Conservation (phyloP, 1,140 invertebrate species). For the Macrostomum lignano region DNA sequence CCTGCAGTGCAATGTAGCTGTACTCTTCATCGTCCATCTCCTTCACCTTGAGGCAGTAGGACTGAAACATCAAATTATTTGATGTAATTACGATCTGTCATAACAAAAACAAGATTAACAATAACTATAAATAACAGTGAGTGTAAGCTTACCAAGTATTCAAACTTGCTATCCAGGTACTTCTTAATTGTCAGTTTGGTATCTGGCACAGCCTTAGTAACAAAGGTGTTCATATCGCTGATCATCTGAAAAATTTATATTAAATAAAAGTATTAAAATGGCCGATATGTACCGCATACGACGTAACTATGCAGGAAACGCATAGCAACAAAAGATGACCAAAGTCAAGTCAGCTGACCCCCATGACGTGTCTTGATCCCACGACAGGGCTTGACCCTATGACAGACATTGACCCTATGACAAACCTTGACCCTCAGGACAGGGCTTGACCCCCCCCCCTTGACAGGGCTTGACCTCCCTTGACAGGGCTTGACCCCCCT, state of each 20-base stretch:
- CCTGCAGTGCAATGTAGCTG: constrained; percentile 41
- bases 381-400: no score
- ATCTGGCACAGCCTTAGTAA: constrained; percentile 85
- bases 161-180: constrained; percentile 82
- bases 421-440: no score
- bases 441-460: no score
- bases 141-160: constrained; percentile 40
- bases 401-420: no score
- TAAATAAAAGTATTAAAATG: neutral
- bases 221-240: constrained; percentile 66
- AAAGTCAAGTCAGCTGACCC: no score
- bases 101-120: neutral
- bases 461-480: no score
- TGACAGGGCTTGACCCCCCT: no score
- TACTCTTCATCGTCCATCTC: constrained; percentile 89
- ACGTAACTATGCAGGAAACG: neutral
- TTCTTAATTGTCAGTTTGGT: constrained; percentile 83
- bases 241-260: constrained; percentile 37
- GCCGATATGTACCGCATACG: constrained; percentile 4
- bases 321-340: no score
- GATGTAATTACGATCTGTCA: constrained; percentile 1
- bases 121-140: neutral
- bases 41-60: constrained; percentile 72
- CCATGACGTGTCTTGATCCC: no score
- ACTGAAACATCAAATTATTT: constrained; percentile 23